These are phyloP conservation scores for Centropus bengalensis DNA, from an alignment of 2,113 vertebrate species.

Conservation along the genomic window DNA sequence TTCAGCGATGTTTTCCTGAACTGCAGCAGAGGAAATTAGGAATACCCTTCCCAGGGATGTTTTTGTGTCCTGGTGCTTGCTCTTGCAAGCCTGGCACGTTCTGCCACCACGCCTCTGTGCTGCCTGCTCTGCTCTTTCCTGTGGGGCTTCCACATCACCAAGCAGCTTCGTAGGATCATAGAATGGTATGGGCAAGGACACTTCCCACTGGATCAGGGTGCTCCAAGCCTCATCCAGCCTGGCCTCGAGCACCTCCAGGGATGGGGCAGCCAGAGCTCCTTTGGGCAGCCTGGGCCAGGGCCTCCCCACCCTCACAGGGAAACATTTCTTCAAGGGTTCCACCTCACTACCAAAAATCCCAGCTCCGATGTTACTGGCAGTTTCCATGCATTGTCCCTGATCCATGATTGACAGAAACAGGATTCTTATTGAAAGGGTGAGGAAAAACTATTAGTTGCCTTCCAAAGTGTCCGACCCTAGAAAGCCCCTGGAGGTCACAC, in stretches of 20 bases:
- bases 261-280: too few relatives aligned
- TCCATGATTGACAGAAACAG: background rate
- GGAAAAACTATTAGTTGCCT: background rate
- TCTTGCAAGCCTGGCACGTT: background rate
- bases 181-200: too few relatives aligned
- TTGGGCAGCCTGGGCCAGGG: too few relatives aligned
- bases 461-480: background rate
- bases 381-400: background rate
- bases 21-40: too few relatives aligned
- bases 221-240: too few relatives aligned
- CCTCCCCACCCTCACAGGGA: too few relatives aligned
- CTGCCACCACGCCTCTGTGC: background rate
- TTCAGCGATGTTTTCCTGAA: too few relatives aligned
- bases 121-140: background rate
- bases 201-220: too few relatives aligned
- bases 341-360: background rate
- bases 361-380: background rate
- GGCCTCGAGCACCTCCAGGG: too few relatives aligned
- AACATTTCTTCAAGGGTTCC: background rate
- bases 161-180: background rate
- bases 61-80: background rate
- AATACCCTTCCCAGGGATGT: too few relatives aligned
- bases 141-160: background rate
- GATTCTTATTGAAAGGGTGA: background rate
- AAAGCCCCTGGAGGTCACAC: background rate